phyloP scores from a whole-genome alignment of 2,888 invertebrate species.

The Oligia strigilis region DNA sequence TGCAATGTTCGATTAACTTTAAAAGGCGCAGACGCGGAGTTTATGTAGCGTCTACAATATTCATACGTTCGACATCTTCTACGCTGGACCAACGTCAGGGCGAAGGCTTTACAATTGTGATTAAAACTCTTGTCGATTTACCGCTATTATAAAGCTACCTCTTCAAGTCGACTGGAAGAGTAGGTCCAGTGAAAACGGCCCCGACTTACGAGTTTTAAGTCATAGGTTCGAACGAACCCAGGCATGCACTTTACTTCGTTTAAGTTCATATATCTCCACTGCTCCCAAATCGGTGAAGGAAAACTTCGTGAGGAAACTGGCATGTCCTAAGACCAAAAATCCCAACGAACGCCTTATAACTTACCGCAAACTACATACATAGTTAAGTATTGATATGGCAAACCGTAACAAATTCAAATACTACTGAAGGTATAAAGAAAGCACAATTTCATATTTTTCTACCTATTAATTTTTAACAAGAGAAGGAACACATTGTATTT shows the following conservation, averaged over 20 bases:
- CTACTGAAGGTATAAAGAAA: neutral
- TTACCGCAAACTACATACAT: neutral
- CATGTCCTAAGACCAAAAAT: neutral
- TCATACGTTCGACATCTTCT: neutral
- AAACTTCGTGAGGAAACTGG: neutral
- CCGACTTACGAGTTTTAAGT: neutral
- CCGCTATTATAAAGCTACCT: neutral
- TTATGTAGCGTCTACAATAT: neutral
- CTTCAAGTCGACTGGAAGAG: neutral
- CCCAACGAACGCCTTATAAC: neutral
- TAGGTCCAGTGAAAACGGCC: too few relatives aligned
- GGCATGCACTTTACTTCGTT: neutral
- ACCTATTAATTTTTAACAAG: neutral
- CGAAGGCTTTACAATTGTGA: neutral
- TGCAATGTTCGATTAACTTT: neutral
- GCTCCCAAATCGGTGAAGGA: neutral
- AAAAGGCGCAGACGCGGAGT: neutral
- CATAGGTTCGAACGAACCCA: neutral
- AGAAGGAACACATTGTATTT: neutral
- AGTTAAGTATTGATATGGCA: neutral
- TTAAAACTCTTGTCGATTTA: constrained; percentile 1
- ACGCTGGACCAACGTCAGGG: neutral
- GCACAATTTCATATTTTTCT: neutral
- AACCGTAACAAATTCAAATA: neutral
- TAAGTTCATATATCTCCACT: neutral